Percentiles rank a stretch among this genome's conserved stretches.
phyloP scores from a whole-genome alignment of 2,113 vertebrate genomes.

The Cynopterus brachyotis region DNA sequence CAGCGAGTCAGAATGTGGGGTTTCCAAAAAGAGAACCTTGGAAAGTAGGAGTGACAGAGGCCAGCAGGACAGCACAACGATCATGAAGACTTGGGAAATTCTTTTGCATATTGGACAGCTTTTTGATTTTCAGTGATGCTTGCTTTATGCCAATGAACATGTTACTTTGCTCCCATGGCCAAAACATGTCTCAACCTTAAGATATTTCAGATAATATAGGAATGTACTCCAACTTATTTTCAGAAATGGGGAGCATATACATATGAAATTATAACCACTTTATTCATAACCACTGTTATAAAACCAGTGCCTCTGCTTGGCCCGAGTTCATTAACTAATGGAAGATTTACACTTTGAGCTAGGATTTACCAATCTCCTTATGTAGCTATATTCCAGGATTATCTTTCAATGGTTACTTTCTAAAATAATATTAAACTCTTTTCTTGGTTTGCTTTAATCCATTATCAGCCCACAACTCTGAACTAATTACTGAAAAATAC shows the following conservation, averaged over 20 bases:
- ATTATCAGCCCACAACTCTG: constrained; percentile 47
- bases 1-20: neutral
- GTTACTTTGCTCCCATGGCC: neutral
- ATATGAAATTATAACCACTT: neutral
- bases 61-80: neutral
- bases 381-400: neutral
- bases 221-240: neutral
- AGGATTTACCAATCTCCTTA: neutral
- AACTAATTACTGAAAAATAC: constrained; percentile 55
- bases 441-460: constrained; percentile 27
- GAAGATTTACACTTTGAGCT: neutral
- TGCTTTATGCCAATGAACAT: neutral
- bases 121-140: neutral
- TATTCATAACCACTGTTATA: neutral
- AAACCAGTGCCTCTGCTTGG: neutral
- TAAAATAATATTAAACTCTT: constrained; percentile 34
- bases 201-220: neutral
- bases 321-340: constrained; percentile 10
- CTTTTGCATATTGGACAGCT: neutral
- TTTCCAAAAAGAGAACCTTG: neutral
- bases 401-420: neutral
- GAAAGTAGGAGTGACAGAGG: neutral
- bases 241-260: neutral
- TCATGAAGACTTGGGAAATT: neutral
- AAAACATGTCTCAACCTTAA: neutral